A percentile compares a stretch with the other conserved stretches of the same genome.
These are phyloP conservation scores for Hydropotes inermis DNA, from an alignment of 2,113 vertebrate genomes.

Conservation along the genomic window DNA sequence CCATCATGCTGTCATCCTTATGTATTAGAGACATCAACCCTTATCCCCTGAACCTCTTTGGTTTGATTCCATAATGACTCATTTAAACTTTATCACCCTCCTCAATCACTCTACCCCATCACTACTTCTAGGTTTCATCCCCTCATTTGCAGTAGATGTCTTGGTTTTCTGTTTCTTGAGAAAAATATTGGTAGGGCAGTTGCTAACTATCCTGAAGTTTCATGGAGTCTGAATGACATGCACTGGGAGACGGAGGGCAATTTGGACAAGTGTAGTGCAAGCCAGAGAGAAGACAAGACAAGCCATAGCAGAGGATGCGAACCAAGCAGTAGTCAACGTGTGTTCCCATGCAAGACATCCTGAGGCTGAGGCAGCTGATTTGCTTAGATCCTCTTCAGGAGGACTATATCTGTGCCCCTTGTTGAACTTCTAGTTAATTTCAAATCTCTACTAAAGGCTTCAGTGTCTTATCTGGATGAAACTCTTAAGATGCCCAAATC, in stretches of 20 bases:
- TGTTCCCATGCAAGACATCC: background rate
- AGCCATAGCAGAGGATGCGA: background rate
- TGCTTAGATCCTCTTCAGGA: background rate
- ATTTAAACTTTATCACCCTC: background rate
- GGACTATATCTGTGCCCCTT: background rate
- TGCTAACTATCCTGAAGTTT: background rate
- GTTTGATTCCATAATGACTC: background rate
- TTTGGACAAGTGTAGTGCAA: background rate
- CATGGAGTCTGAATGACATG: background rate
- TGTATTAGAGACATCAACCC: background rate
- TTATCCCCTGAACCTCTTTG: background rate
- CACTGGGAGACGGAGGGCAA: background rate
- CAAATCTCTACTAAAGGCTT: background rate
- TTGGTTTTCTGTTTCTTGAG: background rate
- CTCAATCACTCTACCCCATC: background rate
- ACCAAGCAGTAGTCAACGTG: too few relatives aligned
- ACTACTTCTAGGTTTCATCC: background rate
- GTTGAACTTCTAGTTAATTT: background rate
- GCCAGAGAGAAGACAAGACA: background rate
- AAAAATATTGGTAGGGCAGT: background rate
- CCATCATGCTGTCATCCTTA: background rate
- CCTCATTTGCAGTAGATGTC: background rate
- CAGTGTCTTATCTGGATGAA: background rate
- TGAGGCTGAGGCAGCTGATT: background rate
- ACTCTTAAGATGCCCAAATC: conserved; percentile 2